Base-by-base conservation (phyloP, 2,888 invertebrate genomes). In the Meandrusa payeni region DNA sequence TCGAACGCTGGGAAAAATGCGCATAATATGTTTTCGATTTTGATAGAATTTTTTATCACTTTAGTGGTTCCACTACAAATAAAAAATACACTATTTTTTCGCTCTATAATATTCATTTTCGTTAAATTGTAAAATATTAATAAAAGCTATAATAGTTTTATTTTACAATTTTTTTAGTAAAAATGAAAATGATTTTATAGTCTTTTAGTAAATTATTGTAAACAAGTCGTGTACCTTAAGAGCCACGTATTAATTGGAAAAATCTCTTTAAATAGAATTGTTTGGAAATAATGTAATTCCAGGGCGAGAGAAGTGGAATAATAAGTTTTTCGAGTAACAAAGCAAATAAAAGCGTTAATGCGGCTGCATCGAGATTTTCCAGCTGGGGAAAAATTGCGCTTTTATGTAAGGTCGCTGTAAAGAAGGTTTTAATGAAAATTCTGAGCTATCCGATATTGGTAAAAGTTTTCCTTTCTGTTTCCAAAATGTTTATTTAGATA, bases 311-410 rank as follows among this genome's bases (percentile, higher is more conserved):
- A 74, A 78, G 69, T 73, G 72, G 76, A 82, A 83, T 82, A 80
- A 83, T 81, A 80, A 77, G 76, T 81, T 79, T 82, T 78, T 75
- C 72, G 65, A 74, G 73, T 76, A 80, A 76, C 63, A 75, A 73
- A 76, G 67, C 75, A 80, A 83, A 81, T 81, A 79, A 77, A 77
- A 77, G 73, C 76, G 69, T 73, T 80, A 83, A 82, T 77, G 79
- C 76, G 74, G 77, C 81, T 77, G 76, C 83, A 83, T 82, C 78
- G 83, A 77, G 80, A 80, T 79, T 78, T 80, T 76, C 70, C 76
- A 66, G 70, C 72, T 72, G 74, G 72, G n/a, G 70, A 76, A 77
- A 81, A 82, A 80, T 77, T 77, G 76, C 76, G 77, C 80, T 81
- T 81, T 82, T 78, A 73, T 82, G 64, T 73, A 69, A 75, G 72